Evolutionary conservation across 64 coral and sea anemone genomes (phyloP), one percentile per base, ranked within the genome.

Genomic region (Dendrophyllia cribrosa): DNA sequence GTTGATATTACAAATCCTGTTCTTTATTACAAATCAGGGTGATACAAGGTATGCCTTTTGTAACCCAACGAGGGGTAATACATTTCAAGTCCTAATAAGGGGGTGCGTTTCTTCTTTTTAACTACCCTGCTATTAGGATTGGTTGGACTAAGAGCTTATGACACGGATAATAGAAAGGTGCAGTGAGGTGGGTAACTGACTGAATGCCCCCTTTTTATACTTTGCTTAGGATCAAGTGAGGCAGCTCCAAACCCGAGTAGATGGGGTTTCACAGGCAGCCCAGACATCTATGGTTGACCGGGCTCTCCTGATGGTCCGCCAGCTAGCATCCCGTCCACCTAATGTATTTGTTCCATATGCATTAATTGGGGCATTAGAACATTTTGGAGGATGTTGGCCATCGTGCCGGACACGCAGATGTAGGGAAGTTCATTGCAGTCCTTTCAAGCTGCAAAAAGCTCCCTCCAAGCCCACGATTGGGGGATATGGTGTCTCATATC

Each of bases 211-310:
- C 8, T 6, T 10, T 34, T n/a, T 70, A 34, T 70, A 25, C n/a
- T 78, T 58, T 78, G 58, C 56, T 25, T 65, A 83, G 79, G 79
- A 65, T 46, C 80, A 84, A 46, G 58, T 84, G 8, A 59, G 80
- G 60, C 55, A 84, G 56, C 75, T 87, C 7, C 45, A 66, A 53
- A 47, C 74, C 7, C 64, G 74, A 72, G 48, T 87, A 1, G 19
- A 87, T 71, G 85, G 55, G 17, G 70, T 53, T 0, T n/a, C 75
- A 19, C 48, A 58, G 75, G 53, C 86, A 26, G 34, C 86, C 52
- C 68, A 88, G 51, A 34, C 86, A 44, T 88, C 86, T 56, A 12
- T 53, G 7, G 86, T 88, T 26, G 72, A 88, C 66, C 86, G 76
- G 23, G 70, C 68, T 51, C 67, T 88, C 16, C 15, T 88, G 3